Conservation (phyloP, 2,888 invertebrate genomes). For the Nemoura dubitans region DNA sequence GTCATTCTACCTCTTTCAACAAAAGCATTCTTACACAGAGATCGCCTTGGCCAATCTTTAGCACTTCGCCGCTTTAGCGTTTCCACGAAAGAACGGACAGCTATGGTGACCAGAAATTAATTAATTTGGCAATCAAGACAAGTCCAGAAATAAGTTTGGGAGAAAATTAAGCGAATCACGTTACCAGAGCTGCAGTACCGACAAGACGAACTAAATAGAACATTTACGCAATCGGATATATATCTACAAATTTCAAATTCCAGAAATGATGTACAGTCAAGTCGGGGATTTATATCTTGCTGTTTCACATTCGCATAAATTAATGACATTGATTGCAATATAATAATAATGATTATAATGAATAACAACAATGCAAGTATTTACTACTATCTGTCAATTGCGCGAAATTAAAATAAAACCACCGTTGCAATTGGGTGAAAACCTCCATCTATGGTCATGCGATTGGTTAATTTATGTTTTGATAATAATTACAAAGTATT, state of each 20-base stretch:
- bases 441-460: not conserved
- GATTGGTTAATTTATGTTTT: not conserved
- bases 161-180: not conserved
- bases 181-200: not conserved
- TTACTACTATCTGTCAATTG: not conserved
- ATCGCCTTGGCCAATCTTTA: not conserved
- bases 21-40: not conserved
- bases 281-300: not conserved
- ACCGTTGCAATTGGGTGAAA: not conserved
- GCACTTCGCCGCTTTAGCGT: not conserved
- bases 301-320: not conserved
- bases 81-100: not conserved
- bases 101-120: not conserved
- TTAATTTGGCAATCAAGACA: not conserved
- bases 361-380: not conserved
- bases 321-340: not conserved
- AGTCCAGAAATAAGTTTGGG: not conserved
- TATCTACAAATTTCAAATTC: not conserved
- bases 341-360: no score
- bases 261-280: not conserved
- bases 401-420: not conserved
- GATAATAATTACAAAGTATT: conserved; percentile 7
- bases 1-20: not conserved
- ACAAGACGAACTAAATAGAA: not conserved
- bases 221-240: not conserved